These are phyloP conservation scores for Odocoileus virginianus DNA, from an alignment of 2,113 vertebrate genomes.

Conservation along the genomic window DNA sequence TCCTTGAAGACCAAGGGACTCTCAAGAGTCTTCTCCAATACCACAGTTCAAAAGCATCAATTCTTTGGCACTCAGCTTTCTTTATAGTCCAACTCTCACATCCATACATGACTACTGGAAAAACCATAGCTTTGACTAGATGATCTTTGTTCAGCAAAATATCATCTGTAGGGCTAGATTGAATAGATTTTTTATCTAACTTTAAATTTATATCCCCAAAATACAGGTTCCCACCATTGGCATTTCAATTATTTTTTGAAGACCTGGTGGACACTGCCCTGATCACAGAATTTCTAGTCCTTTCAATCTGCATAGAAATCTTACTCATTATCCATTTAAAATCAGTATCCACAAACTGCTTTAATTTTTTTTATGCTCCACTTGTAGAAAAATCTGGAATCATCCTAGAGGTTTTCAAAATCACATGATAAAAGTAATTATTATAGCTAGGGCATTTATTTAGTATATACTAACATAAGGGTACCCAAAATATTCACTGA, in stretches of 20 bases:
- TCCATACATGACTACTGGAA: not conserved
- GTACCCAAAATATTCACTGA: slow-evolving; percentile 1
- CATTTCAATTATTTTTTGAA: not conserved
- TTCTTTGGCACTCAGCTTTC: not conserved
- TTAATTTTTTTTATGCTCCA: not conserved
- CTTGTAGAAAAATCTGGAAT: not conserved
- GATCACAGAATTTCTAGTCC: not conserved
- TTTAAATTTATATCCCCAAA: not conserved
- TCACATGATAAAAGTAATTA: not conserved
- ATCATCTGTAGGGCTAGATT: not conserved
- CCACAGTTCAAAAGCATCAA: not conserved
- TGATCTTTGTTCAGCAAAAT: not conserved
- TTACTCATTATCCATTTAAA: not conserved
- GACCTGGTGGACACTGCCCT: no score
- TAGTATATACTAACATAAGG: slow-evolving; percentile 4
- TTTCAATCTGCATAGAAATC: not conserved
- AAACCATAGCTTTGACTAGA: not conserved
- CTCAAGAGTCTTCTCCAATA: not conserved
- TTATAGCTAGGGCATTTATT: not conserved
- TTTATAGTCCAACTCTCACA: not conserved
- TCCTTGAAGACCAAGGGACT: not conserved
- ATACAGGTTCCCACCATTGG: not conserved
- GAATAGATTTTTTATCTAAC: not conserved
- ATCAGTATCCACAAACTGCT: not conserved
- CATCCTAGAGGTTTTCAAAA: slow-evolving; percentile 3